These are phyloP conservation scores for Adelognathus sp. DNA, from an alignment of 2,888 invertebrate genomes.

Conservation along the genomic window DNA sequence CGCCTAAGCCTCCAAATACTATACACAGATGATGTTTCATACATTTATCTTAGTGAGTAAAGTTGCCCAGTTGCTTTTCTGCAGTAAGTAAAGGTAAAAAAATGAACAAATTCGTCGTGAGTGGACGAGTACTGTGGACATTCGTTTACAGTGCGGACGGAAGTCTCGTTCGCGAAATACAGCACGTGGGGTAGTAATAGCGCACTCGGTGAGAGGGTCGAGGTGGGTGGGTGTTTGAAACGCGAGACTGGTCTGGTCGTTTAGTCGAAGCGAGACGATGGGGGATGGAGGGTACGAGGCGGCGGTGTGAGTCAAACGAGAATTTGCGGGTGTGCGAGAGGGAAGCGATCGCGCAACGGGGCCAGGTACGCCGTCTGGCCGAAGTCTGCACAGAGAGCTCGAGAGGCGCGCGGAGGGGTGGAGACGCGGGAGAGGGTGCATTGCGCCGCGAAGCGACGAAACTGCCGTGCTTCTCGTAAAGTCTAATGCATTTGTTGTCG, in stretches of 20 bases:
- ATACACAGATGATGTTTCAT: not conserved
- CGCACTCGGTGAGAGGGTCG: slow-evolving; percentile 38
- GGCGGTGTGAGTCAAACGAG: slow-evolving; percentile 18
- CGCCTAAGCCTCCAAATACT: no score
- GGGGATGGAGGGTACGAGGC: slow-evolving; percentile 3
- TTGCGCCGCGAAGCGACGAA: slow-evolving; percentile 63
- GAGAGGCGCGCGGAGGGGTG: slow-evolving; percentile 34
- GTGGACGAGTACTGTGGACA: slow-evolving; percentile 28
- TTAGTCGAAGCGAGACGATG: slow-evolving; percentile 50
- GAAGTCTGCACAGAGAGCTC: slow-evolving; percentile 67
- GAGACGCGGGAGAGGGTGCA: slow-evolving; percentile 31
- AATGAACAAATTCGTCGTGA: slow-evolving; percentile 15
- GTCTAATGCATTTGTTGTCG: slow-evolving; percentile 76
- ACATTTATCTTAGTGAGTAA: no score
- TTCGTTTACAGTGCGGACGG: slow-evolving; percentile 29
- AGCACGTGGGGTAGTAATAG: slow-evolving; percentile 59
- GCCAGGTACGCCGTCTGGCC: slow-evolving; percentile 72
- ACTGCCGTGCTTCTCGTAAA: slow-evolving; percentile 74
- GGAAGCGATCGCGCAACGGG: slow-evolving; percentile 61
- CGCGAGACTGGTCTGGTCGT: slow-evolving; percentile 54
- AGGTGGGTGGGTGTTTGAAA: slow-evolving; percentile 10
- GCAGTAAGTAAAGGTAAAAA: not conserved
- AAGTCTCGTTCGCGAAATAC: slow-evolving; percentile 50
- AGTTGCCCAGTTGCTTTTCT: no score
- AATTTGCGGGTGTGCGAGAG: slow-evolving; percentile 16